phyloP scores from a whole-genome alignment of 2,113 vertebrate species.

The Cheilinus undulatus region DNA sequence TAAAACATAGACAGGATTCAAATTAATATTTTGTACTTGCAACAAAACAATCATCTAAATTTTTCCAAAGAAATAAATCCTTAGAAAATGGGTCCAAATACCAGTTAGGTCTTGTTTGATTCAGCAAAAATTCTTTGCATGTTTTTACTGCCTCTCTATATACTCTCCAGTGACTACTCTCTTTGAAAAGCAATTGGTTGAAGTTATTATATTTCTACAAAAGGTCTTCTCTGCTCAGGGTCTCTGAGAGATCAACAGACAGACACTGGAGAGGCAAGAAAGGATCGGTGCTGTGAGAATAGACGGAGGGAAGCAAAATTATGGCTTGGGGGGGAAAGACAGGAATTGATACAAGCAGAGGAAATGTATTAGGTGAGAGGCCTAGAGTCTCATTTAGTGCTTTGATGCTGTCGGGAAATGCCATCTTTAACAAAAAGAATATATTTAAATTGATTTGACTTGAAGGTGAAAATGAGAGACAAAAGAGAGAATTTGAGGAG shows the following conservation, averaged over 20 bases:
- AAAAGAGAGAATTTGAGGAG: conserved; percentile 35
- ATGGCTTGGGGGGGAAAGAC: conserved; percentile 19
- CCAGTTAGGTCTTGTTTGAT: neutral
- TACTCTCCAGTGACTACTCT: neutral
- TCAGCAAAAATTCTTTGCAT: neutral
- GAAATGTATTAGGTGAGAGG: conserved; percentile 49
- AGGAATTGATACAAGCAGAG: conserved; percentile 50
- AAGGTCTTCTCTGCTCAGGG: conserved; percentile 35
- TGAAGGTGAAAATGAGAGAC: conserved; percentile 31
- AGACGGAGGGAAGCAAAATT: conserved; percentile 22
- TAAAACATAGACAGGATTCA: conserved; percentile 7
- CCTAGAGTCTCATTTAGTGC: conserved; percentile 41
- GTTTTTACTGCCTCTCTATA: neutral
- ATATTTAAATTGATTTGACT: conserved; percentile 64
- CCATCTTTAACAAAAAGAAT: conserved; percentile 57
- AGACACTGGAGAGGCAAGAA: conserved; percentile 21
- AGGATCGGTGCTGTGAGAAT: conserved; percentile 22
- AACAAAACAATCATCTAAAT: neutral
- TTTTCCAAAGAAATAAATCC: conserved; percentile 6
- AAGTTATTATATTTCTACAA: conserved; percentile 31
- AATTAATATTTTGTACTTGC: neutral
- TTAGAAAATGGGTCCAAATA: neutral
- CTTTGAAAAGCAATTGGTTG: conserved; percentile 15
- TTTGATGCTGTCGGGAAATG: conserved; percentile 56
- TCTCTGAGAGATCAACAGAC: conserved; percentile 31